Conservation (phyloP, 2,797 vertebrate genomes). For the Dromococcyx pavoninus region DNA sequence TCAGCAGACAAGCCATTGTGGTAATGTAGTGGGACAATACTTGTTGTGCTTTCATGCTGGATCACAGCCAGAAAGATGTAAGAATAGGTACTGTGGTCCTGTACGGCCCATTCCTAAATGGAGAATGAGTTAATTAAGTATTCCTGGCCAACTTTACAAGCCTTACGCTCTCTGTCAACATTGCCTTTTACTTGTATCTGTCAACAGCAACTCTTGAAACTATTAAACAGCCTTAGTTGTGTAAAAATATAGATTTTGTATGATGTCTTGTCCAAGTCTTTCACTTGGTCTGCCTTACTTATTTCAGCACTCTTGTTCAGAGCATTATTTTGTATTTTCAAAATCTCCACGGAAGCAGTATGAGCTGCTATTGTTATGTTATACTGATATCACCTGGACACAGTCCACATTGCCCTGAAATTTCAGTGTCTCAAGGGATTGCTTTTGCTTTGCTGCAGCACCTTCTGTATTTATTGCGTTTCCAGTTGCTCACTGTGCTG, state of each 20-base stretch:
- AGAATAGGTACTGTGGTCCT: not conserved
- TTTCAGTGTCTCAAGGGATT: not conserved
- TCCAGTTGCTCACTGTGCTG: not conserved
- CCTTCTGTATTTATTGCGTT: not conserved
- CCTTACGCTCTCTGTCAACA: not conserved
- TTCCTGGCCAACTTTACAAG: not conserved
- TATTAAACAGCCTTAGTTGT: not conserved
- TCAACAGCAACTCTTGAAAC: not conserved
- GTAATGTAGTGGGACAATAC: not conserved
- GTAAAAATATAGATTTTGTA: not conserved
- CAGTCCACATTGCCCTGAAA: not conserved
- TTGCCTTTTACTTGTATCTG: not conserved
- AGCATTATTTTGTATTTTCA: not conserved
- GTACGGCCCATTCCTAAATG: not conserved
- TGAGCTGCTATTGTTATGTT: not conserved
- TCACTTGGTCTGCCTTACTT: not conserved
- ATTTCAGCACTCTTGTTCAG: not conserved
- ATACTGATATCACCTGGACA: accelerated
- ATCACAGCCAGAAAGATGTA: not conserved
- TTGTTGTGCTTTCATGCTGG: not conserved
- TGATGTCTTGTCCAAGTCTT: not conserved
- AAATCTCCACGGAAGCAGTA: not conserved
- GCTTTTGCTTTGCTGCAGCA: not conserved
- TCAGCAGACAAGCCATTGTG: not conserved
- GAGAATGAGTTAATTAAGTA: not conserved